phyloP scores from a whole-genome alignment of 1,140 invertebrate species.

The Aphelenchoides besseyi region DNA sequence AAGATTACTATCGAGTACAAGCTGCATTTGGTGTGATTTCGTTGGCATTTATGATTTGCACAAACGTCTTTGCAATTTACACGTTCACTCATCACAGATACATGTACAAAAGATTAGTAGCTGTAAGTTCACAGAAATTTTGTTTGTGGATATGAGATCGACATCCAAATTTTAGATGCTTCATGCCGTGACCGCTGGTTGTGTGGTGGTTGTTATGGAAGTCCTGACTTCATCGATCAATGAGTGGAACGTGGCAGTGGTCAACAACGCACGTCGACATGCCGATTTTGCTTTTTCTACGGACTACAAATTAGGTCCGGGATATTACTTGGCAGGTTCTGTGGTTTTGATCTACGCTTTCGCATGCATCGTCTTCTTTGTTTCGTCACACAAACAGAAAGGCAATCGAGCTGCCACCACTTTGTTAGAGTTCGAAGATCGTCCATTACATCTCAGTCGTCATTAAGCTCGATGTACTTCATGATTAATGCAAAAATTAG shows the following conservation, averaged over 20 bases:
- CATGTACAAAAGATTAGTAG: conserved; percentile 53
- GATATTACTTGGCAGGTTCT: conserved; percentile 39
- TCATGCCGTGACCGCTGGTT: conserved; percentile 21
- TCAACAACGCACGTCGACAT: conserved; percentile 25
- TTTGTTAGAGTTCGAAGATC: conserved; percentile 54
- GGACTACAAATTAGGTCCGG: conserved; percentile 28
- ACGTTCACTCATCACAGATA: conserved; percentile 55
- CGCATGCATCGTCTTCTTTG: conserved; percentile 38
- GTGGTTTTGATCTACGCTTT: conserved; percentile 38
- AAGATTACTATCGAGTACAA: conserved; percentile 54
- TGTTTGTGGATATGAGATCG: background rate
- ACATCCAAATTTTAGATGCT: no score
- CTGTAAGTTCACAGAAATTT: conserved; percentile 9
- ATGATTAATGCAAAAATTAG: no score
- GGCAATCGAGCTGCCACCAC: conserved; percentile 51
- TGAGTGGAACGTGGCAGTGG: conserved; percentile 48
- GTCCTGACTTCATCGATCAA: conserved; percentile 48
- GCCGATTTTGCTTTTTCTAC: conserved; percentile 44
- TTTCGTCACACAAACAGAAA: conserved; percentile 55
- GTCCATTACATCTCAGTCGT: conserved; percentile 51
- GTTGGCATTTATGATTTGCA: conserved; percentile 45
- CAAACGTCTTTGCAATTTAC: conserved; percentile 51
- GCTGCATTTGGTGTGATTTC: conserved; percentile 51
- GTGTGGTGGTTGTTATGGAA: conserved; percentile 34
- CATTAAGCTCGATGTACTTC: no score